Conservation (phyloP, 2,888 invertebrate species). For the Coecobrya sp. region DNA sequence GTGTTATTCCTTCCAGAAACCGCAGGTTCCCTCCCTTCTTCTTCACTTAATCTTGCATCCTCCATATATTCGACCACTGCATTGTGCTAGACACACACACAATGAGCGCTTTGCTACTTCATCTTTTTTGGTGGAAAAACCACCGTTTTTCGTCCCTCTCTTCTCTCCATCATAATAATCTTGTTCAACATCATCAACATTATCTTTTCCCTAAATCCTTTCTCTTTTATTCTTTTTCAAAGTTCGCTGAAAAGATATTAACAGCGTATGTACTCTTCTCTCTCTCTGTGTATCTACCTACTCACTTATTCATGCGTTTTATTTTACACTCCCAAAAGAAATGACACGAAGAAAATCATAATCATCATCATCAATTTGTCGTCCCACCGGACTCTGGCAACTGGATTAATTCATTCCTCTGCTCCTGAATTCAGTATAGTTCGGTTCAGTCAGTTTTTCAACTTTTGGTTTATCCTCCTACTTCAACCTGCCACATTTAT, state of each 20-base stretch:
- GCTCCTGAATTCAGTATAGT: not conserved
- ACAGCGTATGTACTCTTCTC: not conserved
- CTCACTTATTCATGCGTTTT: conserved; percentile 76
- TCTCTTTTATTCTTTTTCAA: conserved; percentile 67
- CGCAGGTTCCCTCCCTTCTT: conserved; percentile 68
- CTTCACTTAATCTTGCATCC: conserved; percentile 66
- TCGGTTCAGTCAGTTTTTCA: conserved; percentile 59
- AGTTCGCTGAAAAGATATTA: conserved; percentile 63
- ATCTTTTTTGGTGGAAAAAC: conserved; percentile 46
- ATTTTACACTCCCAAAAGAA: conserved; percentile 73
- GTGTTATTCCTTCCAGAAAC: conserved; percentile 55
- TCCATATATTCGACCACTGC: not conserved
- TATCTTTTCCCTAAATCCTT: conserved; percentile 58
- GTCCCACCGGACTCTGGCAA: conserved; percentile 66
- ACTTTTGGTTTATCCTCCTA: not conserved
- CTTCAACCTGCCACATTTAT: conserved; percentile 13
- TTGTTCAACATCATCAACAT: conserved; percentile 62
- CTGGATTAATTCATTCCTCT: conserved; percentile 68
- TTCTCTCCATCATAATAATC: conserved; percentile 41
- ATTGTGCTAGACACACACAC: not conserved
- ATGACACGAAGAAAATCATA: conserved; percentile 46
- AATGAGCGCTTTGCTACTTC: conserved; percentile 31
- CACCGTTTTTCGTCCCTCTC: conserved; percentile 7
- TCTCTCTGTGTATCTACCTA: not conserved
- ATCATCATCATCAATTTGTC: conserved; percentile 24